Base-by-base conservation (phyloP, 2,888 invertebrate genomes). In the Macropis europaea region DNA sequence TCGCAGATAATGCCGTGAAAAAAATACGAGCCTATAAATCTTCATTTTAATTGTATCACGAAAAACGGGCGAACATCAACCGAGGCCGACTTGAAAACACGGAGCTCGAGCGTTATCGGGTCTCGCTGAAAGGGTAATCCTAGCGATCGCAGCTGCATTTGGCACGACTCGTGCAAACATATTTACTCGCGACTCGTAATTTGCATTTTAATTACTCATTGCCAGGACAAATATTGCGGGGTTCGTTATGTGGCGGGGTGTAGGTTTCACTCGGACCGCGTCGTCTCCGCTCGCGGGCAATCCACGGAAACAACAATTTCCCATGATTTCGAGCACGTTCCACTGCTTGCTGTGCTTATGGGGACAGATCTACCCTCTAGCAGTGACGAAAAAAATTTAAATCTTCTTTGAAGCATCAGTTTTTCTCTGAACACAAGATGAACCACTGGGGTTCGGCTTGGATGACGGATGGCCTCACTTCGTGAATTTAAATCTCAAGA, bases 131-230 rank as follows among this genome's bases (percentile, higher is more conserved):
- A 70, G 71, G 78, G 73, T 82, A 80, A 82, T 82, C 80, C 76
- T 47, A 47, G 63, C 69, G 74, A 73, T 81, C 74, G 70, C 56
- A 57, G 67, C 72, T 76, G 77, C 72, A 79, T 82, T 83, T 83
- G 82, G 76, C 76, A 70, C 77, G 68, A 82, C 80, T 82, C 73
- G 76, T 73, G 79, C 79, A 77, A 84, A 84, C 82, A 82, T 84
- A 82, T 84, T 84, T 83, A 78, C 83, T 68, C 71, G 73, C 68
- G 73, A 68, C 72, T 59, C 73, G 79, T 78, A 83, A 86, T 86
- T 86, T 86, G 75, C 86, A 86, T 86, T 86, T 86, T 86, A 86
- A 86, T 86, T 85, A 84, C 85, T 77, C 81, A 86, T 85, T 79
- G 84, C 81, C 83, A 77, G 83, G 80, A 79, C 82, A 84, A 85